phyloP scores from a whole-genome alignment of 2,888 invertebrate species.

The Teleogryllus oceanicus region DNA sequence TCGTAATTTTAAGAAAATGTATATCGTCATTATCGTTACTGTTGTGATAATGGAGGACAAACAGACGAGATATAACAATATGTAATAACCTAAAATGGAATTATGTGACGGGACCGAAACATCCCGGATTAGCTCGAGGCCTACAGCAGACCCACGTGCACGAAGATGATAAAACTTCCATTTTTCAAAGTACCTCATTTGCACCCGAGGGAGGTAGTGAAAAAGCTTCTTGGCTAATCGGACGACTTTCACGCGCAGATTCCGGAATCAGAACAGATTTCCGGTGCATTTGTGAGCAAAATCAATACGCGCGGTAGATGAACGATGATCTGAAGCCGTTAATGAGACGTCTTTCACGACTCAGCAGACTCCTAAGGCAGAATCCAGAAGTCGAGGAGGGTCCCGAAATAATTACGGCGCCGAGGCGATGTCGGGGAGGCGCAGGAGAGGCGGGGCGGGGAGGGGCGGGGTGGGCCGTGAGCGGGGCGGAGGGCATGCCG shows the following conservation, averaged over 20 bases:
- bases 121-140: not conserved
- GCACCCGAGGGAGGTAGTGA: not conserved
- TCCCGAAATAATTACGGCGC: too few species aligned
- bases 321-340: not conserved
- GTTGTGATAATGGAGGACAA: not conserved
- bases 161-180: not conserved
- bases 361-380: not conserved
- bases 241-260: not conserved
- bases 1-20: slow-evolving; percentile 6
- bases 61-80: not conserved
- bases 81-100: not conserved
- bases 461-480: not conserved
- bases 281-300: not conserved
- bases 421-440: not conserved
- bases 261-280: not conserved
- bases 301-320: not conserved
- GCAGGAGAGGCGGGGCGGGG: not conserved
- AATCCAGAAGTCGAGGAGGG: too few species aligned
- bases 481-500: slow-evolving; percentile 6
- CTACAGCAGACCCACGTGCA: not conserved
- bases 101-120: not conserved
- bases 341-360: not conserved
- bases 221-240: slow-evolving; percentile 3
- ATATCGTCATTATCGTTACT: not conserved
- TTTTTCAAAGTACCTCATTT: slow-evolving; percentile 18